Percentiles rank a stretch among this genome's conserved stretches.
These are phyloP conservation scores for Oncorhynchus mykiss DNA, from an alignment of 2,113 vertebrate genomes.

Conservation along the genomic window DNA sequence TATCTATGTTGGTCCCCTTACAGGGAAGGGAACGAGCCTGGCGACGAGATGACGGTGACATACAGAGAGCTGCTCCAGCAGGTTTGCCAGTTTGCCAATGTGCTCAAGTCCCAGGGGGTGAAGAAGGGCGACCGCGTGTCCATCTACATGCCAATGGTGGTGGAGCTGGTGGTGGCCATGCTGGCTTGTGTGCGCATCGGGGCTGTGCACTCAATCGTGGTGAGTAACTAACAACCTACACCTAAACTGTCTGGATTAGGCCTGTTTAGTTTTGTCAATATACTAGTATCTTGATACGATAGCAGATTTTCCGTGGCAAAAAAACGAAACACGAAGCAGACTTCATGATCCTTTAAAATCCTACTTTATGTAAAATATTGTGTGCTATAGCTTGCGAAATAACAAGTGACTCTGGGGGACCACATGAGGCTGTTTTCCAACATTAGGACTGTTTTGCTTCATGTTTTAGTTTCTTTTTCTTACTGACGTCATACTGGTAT, in stretches of 20 bases:
- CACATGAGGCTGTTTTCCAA: background rate
- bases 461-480: too few relatives aligned
- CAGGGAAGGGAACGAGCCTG: constrained; percentile 96
- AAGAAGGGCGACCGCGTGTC: constrained; percentile 91
- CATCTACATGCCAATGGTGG: constrained; percentile 97
- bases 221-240: constrained; percentile 58
- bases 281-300: background rate
- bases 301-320: too few relatives aligned
- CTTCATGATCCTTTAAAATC: background rate
- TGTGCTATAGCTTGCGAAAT: too few relatives aligned
- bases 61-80: constrained; percentile 86
- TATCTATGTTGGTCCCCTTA: constrained; percentile 43
- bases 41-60: constrained; percentile 82
- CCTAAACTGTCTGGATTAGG: background rate
- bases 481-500: too few relatives aligned
- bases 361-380: too few relatives aligned
- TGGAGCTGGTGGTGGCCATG: constrained; percentile 94
- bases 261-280: background rate
- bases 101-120: constrained; percentile 85
- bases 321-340: background rate
- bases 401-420: too few relatives aligned
- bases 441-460: too few relatives aligned
- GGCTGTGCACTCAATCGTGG: constrained; percentile 93
- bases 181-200: constrained; percentile 91
- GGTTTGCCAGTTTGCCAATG: constrained; percentile 92